phyloP scores from a whole-genome alignment of 1,140 invertebrate genomes.

The Whitmania pigra region DNA sequence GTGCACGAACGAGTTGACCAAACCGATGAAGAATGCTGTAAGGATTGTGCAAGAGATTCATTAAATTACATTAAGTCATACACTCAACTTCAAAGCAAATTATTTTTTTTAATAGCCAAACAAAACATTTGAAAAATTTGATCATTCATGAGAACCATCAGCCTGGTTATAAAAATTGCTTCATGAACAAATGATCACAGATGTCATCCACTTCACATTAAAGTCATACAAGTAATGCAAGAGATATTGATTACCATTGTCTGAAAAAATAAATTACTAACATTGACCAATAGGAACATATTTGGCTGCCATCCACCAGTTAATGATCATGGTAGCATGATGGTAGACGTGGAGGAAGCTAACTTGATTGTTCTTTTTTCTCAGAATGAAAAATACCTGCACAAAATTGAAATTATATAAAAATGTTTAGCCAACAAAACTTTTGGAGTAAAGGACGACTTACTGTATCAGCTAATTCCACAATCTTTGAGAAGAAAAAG shows the following conservation, averaged over 20 bases:
- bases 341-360: conserved; percentile 86
- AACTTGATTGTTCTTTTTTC: conserved; percentile 71
- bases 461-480: conserved; percentile 17
- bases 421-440: no score
- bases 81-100: no score
- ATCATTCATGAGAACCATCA: no score
- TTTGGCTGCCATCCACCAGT: conserved; percentile 85
- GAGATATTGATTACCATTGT: no score
- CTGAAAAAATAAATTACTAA: not conserved
- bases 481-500: conserved; percentile 20
- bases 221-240: no score
- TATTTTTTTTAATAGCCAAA: no score
- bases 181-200: no score
- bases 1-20: conserved; percentile 81
- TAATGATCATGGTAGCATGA: conserved; percentile 86
- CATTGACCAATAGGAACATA: conserved; percentile 64
- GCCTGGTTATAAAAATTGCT: no score
- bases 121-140: no score
- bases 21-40: conserved; percentile 54
- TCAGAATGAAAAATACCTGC: conserved; percentile 37
- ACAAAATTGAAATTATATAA: not conserved
- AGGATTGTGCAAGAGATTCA: conserved; percentile 20
- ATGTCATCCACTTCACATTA: no score
- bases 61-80: not conserved
- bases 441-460: not conserved